Evolutionary conservation across 2,797 vertebrate genomes (phyloP).

Genomic region (Vultur gryphus): DNA sequence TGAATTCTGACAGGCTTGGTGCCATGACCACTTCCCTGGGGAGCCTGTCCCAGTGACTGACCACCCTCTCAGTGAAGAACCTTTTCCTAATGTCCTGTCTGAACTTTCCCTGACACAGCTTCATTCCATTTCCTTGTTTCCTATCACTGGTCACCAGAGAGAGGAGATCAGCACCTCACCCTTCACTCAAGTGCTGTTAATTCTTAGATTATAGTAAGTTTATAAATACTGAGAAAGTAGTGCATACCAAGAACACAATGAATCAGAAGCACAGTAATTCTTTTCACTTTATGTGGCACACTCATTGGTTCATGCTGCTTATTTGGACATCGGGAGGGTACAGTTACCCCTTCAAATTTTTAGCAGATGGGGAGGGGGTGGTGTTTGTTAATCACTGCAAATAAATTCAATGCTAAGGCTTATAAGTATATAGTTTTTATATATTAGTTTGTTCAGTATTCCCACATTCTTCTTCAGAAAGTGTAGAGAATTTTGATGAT

Average conservation of each 20-base stretch:
- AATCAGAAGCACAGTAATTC: neutral
- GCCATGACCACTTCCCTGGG: fast-evolving
- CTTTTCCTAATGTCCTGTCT: neutral
- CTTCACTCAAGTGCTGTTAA: neutral
- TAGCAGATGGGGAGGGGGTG: fast-evolving
- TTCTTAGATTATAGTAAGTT: neutral
- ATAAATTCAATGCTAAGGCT: neutral
- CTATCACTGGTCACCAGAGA: neutral
- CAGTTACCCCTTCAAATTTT: neutral
- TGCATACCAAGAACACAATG: neutral
- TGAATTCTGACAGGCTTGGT: neutral
- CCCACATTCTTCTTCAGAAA: neutral
- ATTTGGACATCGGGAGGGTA: neutral
- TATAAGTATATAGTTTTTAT: neutral
- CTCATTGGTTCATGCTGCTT: neutral
- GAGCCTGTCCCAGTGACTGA: neutral
- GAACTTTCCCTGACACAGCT: neutral
- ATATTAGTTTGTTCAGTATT: neutral
- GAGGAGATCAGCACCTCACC: neutral
- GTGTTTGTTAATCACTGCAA: neutral
- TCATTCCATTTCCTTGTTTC: neutral
- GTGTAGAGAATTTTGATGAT: neutral
- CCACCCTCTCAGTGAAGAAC: neutral
- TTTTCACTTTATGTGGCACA: neutral
- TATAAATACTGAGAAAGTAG: neutral